Evolutionary conservation across 2,113 vertebrate species (phyloP).

Genomic region (Phalacrocorax brasilianus): DNA sequence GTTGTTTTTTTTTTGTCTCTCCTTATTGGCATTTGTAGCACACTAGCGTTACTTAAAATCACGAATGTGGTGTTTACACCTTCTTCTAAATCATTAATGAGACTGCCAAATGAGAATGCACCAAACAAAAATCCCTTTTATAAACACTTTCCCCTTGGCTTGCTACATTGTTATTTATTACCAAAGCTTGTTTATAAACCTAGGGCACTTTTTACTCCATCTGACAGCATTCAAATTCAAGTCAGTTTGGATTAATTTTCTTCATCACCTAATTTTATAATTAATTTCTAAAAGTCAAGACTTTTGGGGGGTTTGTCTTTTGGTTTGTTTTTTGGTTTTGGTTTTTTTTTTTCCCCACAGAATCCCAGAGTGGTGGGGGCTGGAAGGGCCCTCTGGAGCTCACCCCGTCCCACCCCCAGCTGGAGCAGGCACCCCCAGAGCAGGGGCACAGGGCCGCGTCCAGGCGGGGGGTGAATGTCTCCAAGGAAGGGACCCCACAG

Average conservation of each 20-base stretch:
- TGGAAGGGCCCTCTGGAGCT: too few relatives aligned
- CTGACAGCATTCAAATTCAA: slow-evolving; percentile 38
- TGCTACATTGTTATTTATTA: slow-evolving; percentile 43
- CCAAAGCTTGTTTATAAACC: slow-evolving; percentile 30
- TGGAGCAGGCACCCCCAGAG: too few relatives aligned
- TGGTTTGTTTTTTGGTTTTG: too few relatives aligned
- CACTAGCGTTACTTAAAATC: not conserved
- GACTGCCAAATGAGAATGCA: slow-evolving; percentile 28
- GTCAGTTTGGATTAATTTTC: slow-evolving; percentile 54
- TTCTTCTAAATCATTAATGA: slow-evolving; percentile 53
- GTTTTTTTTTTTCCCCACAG: too few relatives aligned
- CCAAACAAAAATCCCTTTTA: slow-evolving; percentile 45
- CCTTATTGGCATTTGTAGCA: not conserved
- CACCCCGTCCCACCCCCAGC: too few relatives aligned
- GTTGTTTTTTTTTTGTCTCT: not conserved
- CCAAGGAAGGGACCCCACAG: too few relatives aligned
- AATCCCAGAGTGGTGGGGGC: too few relatives aligned
- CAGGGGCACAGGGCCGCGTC: too few relatives aligned
- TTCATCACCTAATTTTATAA: slow-evolving; percentile 44
- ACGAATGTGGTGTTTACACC: slow-evolving; percentile 27
- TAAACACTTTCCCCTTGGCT: slow-evolving; percentile 39
- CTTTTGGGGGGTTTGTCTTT: rapidly evolving
- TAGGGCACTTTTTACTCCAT: slow-evolving; percentile 35
- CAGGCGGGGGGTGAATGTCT: too few relatives aligned
- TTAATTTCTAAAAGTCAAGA: not conserved